Base-by-base conservation (phyloP, 2,888 invertebrate genomes). In the Diloba caeruleocephala region DNA sequence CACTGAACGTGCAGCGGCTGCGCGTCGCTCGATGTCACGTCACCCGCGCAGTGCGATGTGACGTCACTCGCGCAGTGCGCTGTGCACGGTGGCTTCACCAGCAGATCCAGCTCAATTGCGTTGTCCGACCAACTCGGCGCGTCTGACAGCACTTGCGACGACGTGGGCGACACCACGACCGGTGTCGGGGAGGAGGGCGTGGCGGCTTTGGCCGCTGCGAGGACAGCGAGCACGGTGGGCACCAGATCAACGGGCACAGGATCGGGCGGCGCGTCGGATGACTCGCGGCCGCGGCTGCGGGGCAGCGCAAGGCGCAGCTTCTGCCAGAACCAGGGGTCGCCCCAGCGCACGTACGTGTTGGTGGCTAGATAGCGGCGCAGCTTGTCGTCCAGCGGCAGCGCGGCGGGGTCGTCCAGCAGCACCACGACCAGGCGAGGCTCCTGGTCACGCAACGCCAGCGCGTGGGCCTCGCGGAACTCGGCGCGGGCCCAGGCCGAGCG, bases 281-380 rank as follows among this genome's bases (percentile, higher is more conserved):
- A n/a, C n/a, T n/a, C 37, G 2, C 9, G 48, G n/a, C 33, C 52
- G 48, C 53, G 61, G 56, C 36, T 55, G 34, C 58, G 42, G 7
- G 78, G 97, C 79, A 98, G 87, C 1, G 97, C 97, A 78, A 96
- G 96, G 25, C 95, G 92, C 43, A 98, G 87, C 81, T 96, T 96
- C 46, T 96, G 94, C 97, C 97, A 97, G 87, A 97, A 97, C 95
- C 96, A 96, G 6, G 96, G 96, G 79, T 97, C 97, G 8, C 95
- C 96, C 96, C 97, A 97, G 74, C 96, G 95, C 21, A 97, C 94
- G 78, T 97, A 97, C 0, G 97, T 97, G 81, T 97, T 97, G 84
- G 95, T 96, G 55, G 94, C 94, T 4, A 97, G 87, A 79, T 97
- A 97, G 34, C 72, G 63, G 0, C 95, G 94, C 77, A 95, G 94